Base-by-base conservation (phyloP, 1,140 invertebrate species). In the Megalonaias nervosa region DNA sequence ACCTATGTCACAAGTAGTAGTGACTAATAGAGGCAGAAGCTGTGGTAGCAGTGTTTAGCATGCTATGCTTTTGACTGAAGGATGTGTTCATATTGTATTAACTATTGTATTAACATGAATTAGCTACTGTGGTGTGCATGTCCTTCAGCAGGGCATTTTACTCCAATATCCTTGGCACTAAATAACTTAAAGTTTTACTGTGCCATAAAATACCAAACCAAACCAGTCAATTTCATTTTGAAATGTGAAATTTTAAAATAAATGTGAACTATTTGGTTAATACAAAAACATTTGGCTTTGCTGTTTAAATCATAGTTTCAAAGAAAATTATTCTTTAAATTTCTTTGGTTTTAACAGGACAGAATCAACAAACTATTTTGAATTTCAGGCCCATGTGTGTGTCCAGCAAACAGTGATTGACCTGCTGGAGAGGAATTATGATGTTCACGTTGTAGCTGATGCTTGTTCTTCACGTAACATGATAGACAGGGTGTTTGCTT, bases 401-500 rank as follows among this genome's bases (percentile, higher is more conserved):
- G 92, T 98, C 15, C 96, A 97, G 86, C 95, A 97, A 86, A 97
- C 96, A 1, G 95, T 95, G 1, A 94, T 97, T 62, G 95, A 97
- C 89, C 91, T 97, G 1, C 87, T 95, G 21, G 92, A 92, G 14
- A 90, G 91, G 71, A 93, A 93, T 56, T 92, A 93, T 71, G 92
- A 94, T 79, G 96, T 98, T 0, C 96, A 98, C 90, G 91, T 97
- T 57, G 92, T 97, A 12, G 97, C 95, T 56, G 97, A 98, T 90
- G 96, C 95, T 56, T 93, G 93, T 74, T 94, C 94, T 1, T 97
- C 96, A 6, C 85, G 94, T 59, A 91, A 87, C 66, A 91, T 89
- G 80, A 87, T 87, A 2, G 26, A 26, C 26, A 26, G 26, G 26
- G 26, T 26, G 2, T 48, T 48, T 48, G 38, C 38, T 9, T 48